A percentile compares a stretch with the other conserved stretches of the same genome.
Evolutionary conservation across 2,113 vertebrate genomes (phyloP).

Genomic region (Rhipidura dahli): DNA sequence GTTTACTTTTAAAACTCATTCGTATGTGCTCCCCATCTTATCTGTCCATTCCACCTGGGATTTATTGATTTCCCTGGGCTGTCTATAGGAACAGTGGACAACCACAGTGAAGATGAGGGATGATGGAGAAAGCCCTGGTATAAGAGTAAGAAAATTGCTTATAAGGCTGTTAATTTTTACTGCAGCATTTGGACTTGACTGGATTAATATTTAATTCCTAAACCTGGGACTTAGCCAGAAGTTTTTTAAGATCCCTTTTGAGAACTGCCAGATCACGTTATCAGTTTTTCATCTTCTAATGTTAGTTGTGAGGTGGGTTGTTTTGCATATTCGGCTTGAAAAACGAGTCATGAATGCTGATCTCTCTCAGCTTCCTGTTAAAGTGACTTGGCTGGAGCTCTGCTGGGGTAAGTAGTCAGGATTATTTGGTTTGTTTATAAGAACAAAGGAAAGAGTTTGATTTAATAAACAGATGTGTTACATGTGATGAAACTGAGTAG

Average conservation of each 20-base stretch:
- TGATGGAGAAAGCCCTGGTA: background rate
- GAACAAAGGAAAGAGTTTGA: conserved; percentile 39
- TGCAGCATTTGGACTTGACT: background rate
- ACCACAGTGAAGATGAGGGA: background rate
- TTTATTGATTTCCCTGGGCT: background rate
- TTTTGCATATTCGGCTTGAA: conserved; percentile 29
- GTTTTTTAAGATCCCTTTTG: conserved; percentile 37
- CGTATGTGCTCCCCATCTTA: background rate
- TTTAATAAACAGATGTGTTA: conserved; percentile 39
- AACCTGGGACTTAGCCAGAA: conserved; percentile 14
- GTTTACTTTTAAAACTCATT: background rate
- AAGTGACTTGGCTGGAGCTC: conserved; percentile 8
- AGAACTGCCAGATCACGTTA: conserved; percentile 44
- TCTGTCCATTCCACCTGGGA: background rate
- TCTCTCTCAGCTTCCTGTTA: conserved; percentile 6
- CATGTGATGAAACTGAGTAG: background rate
- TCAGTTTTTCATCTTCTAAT: conserved; percentile 52
- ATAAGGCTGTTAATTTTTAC: background rate
- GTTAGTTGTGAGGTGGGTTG: conserved; percentile 20
- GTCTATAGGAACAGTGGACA: background rate
- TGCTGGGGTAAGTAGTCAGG: background rate
- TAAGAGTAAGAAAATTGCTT: background rate
- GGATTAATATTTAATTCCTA: conserved; percentile 38
- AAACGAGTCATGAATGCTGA: conserved; percentile 27
- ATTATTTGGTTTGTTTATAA: conserved; percentile 25